Conservation (phyloP, 2,113 vertebrate genomes). For the Nannobrachium achirus region DNA sequence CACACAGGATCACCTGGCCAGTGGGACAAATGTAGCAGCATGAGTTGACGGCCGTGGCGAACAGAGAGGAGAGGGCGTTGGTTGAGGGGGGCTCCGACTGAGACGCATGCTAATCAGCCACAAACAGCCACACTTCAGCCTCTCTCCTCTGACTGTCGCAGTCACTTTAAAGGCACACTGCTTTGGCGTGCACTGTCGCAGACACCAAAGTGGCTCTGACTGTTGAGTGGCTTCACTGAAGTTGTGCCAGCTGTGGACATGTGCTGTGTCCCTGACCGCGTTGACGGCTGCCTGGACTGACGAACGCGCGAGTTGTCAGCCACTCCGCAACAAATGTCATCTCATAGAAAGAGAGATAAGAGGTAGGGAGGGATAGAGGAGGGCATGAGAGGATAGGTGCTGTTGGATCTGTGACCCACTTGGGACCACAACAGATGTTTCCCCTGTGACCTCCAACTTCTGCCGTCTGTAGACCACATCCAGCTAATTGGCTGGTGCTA, state of each 20-base stretch:
- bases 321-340: constrained; percentile 69
- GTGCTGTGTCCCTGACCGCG: constrained; percentile 63
- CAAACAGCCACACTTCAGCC: constrained; percentile 67
- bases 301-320: constrained; percentile 72
- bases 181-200: constrained; percentile 43
- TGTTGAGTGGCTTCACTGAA: constrained; percentile 57
- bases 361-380: constrained; percentile 26
- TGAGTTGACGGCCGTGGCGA: constrained; percentile 27
- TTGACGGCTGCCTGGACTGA: constrained; percentile 72
- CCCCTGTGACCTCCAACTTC: constrained; percentile 63
- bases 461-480: constrained; percentile 65
- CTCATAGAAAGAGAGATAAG: constrained; percentile 39
- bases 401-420: constrained; percentile 73
- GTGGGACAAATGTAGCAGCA: constrained; percentile 58
- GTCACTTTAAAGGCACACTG: constrained; percentile 56
- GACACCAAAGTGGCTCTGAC: constrained; percentile 23
- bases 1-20: constrained; percentile 70
- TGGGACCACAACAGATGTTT: constrained; percentile 79
- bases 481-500: constrained; percentile 64
- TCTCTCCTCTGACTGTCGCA: constrained; percentile 64
- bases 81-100: constrained; percentile 70
- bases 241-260: constrained; percentile 59
- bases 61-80: constrained; percentile 63
- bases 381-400: constrained; percentile 20
- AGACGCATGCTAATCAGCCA: constrained; percentile 73